Conservation (phyloP, 2,113 vertebrate genomes). For the Perognathus longimembris region DNA sequence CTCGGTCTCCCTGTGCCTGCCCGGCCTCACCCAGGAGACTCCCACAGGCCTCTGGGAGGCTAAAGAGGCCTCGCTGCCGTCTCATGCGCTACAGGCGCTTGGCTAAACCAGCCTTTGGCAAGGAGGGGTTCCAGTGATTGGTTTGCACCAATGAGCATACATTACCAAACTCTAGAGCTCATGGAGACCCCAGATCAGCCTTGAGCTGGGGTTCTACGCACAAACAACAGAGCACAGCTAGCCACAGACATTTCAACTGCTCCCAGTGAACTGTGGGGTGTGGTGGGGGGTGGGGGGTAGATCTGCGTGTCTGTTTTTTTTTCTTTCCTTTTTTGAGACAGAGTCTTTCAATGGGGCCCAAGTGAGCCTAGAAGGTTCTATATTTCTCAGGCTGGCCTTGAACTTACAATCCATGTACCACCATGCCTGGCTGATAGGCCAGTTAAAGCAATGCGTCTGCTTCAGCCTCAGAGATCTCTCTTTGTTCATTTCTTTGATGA, state of each 20-base stretch:
- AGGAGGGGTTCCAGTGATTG: not conserved
- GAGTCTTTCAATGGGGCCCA: too few species aligned
- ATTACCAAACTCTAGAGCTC: not conserved
- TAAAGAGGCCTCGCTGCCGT: too few species aligned
- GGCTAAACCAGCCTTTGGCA: too few species aligned
- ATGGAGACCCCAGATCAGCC: not conserved
- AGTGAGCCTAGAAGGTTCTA: too few species aligned
- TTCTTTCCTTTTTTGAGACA: not conserved
- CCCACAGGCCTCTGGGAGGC: not conserved
- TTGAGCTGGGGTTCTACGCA: not conserved
- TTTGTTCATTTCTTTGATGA: not conserved
- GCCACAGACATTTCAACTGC: fast-evolving
- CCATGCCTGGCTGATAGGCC: too few species aligned
- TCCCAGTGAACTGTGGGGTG: fast-evolving
- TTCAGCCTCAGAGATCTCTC: too few species aligned
- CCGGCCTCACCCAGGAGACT: too few species aligned
- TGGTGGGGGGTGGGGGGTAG: too few species aligned
- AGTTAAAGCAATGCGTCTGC: too few species aligned
- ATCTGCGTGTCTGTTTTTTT: not conserved
- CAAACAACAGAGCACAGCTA: not conserved
- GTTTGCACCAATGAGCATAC: not conserved
- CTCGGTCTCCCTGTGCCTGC: not conserved
- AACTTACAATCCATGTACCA: too few species aligned
- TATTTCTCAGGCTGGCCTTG: too few species aligned
- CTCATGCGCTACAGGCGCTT: fast-evolving